Base-by-base conservation (phyloP, 2,888 invertebrate genomes). In the Pantelozetes paolii region DNA sequence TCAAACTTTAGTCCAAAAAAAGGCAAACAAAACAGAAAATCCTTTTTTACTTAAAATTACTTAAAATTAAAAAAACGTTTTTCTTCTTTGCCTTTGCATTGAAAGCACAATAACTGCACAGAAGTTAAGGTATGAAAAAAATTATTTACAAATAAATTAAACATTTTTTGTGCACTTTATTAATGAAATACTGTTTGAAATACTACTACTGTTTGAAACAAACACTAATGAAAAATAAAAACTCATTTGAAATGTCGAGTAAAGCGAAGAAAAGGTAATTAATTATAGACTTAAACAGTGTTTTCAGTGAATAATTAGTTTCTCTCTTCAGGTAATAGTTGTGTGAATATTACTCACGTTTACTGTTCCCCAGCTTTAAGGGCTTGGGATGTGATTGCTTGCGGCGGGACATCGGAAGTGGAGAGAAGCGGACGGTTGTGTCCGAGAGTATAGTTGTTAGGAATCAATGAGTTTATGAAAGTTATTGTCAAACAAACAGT, bases 311-410 rank as follows among this genome's bases (percentile, higher is more conserved):
- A 36, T 5, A 15, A 45, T 45, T 13, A 45, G 45, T 45, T 9
- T n/a, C n/a, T n/a, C n/a, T n/a, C n/a, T 45, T 45, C 45, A 45
- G 8, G 15, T 45, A 18, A 36, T 36, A 45, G 45, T 45, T 15
- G 15, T 15, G 45, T 15, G 45, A 9, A 45, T 54, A 9, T 67
- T 30, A 67, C 67, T 67, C 40, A 67, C 67, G 67, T 93, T 94
- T 15, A 45, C 45, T 45, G 15, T 45, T 45, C 18, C 11, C 15
- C 45, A 15, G 45, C 15, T 45, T 94, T 82, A 93, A 87, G 83
- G 94, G 93, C 85, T 94, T 94, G 81, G 94, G 94, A 86, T 94
- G 93, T 86, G 92, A 91, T 87, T 94, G 94, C 87, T 94, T 94
- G 86, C 94, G 88, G 84, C 94, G 90, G 84, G 94, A 94, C 67